These are phyloP conservation scores for Leucozona laternaria DNA, from an alignment of 2,888 invertebrate genomes.

Conservation along the genomic window DNA sequence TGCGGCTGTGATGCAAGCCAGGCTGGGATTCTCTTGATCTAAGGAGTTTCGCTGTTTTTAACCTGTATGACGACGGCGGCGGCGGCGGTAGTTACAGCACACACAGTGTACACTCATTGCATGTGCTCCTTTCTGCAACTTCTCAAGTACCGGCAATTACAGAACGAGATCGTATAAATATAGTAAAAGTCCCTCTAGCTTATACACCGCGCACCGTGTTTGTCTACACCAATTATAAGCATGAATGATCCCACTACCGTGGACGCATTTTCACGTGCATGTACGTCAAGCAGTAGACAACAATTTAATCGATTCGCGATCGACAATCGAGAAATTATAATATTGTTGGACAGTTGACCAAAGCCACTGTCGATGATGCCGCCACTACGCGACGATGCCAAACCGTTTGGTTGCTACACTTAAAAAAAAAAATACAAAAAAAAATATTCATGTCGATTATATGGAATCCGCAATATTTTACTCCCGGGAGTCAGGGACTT, in stretches of 20 bases:
- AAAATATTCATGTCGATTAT: too few relatives aligned
- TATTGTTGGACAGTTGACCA: constrained; percentile 74
- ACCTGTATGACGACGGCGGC: neutral
- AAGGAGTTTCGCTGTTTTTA: constrained; percentile 14
- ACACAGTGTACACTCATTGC: constrained; percentile 12
- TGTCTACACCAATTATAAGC: constrained; percentile 75
- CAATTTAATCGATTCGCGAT: constrained; percentile 74
- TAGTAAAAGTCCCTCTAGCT: constrained; percentile 31
- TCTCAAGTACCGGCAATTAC: constrained; percentile 60
- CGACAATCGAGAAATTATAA: constrained; percentile 76
- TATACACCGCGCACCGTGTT: constrained; percentile 53
- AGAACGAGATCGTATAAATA: constrained; percentile 48
- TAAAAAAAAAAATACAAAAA: neutral
- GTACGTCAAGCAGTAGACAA: constrained; percentile 70
- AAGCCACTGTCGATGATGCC: constrained; percentile 38
- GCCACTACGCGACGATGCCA: neutral
- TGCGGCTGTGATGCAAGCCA: neutral
- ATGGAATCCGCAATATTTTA: too few relatives aligned
- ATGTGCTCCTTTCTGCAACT: constrained; percentile 26
- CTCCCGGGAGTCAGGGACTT: too few relatives aligned
- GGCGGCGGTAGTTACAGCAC: neutral
- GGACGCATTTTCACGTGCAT: constrained; percentile 73
- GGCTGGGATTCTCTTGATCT: constrained; percentile 21
- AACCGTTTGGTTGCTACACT: neutral
- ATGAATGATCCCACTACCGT: constrained; percentile 74